Evolutionary conservation across 1,140 invertebrate species (phyloP), one percentile per base, ranked within the genome.

Genomic region (Papilio dardanus): DNA sequence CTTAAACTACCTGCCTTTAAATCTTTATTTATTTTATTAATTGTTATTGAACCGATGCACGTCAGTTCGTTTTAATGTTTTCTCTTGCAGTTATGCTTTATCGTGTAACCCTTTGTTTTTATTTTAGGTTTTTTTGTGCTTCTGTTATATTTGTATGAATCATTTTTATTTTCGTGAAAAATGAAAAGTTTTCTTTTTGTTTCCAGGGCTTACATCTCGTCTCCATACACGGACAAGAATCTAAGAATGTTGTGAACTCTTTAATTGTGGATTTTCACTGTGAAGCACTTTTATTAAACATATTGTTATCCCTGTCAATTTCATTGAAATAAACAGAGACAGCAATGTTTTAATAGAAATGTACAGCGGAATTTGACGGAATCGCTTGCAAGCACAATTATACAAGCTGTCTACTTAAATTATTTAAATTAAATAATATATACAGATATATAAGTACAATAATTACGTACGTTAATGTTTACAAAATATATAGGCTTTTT

Each of bases 181-280:
- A 79, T 77, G 68, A 71, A 68, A 69, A 71, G n/a, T n/a, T 76
- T 37, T 77, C 68, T 79, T 89, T 80, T 84, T 67, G 77, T 81
- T 91, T 94, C 14, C 92, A 95, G 94, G 84, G 93, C 93, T 81
- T 95, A 95, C 92, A 95, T 95, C 83, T 93, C 94, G 81, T 95
- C 94, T 81, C 94, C 94, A 58, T 94, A 93, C 84, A 93, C 94
- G 40, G 94, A 95, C 87, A 95, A 94, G 86, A 95, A 95, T 87
- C 93, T 95, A 89, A 90, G 94, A 83, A 94, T 95, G 94, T 90
- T 95, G 86, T 95, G 90, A 94, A 81, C 76, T 76, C 69, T 74
- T 37, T 19, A 66, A 37, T 78, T 42, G 82, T 76, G 62, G 75
- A 6, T 46, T 46, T 19, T 76, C 74, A 73, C 68, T 79, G 88